Evolutionary conservation across 2,888 invertebrate genomes (phyloP), one percentile per base, ranked within the genome.

Genomic region (Heliconius charithonia): DNA sequence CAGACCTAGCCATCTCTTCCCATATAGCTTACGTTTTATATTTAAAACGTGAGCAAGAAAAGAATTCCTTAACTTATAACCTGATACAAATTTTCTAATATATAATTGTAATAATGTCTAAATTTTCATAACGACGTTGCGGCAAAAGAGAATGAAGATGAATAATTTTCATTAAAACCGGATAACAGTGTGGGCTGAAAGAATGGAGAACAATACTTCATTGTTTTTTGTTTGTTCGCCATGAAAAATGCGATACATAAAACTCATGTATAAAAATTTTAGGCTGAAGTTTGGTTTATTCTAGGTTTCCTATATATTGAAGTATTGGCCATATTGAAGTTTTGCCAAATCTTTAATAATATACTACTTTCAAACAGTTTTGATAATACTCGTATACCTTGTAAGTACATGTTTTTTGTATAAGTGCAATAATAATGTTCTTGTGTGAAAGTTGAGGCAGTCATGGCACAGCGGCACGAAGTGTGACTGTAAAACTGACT

Each of bases 111-210:
- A 74, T 74, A 63, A 45, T 41, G 45, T 41, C 12, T 2, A 74
- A 74, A 41, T 63, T 74, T 63, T 74, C 74, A 74, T 63, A 27
- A 41, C 27, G 45, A 25, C 27, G 62, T 4, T 25, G 41, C 27
- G 62, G 27, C 7, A 74, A 74, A 74, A 12, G 74, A 63, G 63
- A 62, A 45, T 29, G 37, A 62, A 45, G 63, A 27, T 72, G 72
- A 65, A 74, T 63, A 65, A 74, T 74, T 74, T 74, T 74, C 63
- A 74, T 74, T 63, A 74, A 74, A 74, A 65, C 41, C 41, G n/a
- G 74, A 74, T 74, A 74, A 45, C 74, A 41, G 29, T 27, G 27
- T 22, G 45, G 41, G 25, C 63, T 27, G 27, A 29, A 63, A 59
- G 63, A 63, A 74, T 63, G 37, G 51, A 51, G 22, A 51, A 51